These are phyloP conservation scores for Salminus brasiliensis DNA, from an alignment of 2,113 vertebrate genomes.

Conservation along the genomic window DNA sequence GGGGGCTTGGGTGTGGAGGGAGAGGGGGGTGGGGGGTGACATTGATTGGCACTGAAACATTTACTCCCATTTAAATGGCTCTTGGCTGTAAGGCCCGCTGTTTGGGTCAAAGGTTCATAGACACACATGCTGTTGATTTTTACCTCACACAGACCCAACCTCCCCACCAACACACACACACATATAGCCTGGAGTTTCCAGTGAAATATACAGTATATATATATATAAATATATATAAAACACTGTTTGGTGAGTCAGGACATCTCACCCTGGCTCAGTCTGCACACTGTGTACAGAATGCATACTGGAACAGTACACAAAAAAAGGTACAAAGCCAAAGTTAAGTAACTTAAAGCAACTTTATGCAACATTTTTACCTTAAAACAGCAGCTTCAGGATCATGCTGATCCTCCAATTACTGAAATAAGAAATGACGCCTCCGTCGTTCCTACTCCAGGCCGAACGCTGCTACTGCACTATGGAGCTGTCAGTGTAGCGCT, in stretches of 20 bases:
- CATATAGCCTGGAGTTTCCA: neutral
- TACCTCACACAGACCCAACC: neutral
- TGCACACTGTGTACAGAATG: neutral
- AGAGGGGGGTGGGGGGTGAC: neutral
- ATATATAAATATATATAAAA: neutral
- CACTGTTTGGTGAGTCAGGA: slow-evolving; percentile 19
- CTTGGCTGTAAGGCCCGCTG: slow-evolving; percentile 48
- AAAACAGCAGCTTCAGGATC: too few relatives aligned
- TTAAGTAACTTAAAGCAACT: too few relatives aligned
- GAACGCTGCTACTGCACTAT: too few relatives aligned
- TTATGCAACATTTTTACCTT: too few relatives aligned
- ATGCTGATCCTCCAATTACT: too few relatives aligned
- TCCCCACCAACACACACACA: neutral
- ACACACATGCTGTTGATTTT: slow-evolving; percentile 50
- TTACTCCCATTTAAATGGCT: slow-evolving; percentile 60
- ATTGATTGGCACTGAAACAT: slow-evolving; percentile 58
- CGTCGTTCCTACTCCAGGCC: too few relatives aligned
- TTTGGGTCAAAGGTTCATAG: slow-evolving; percentile 59
- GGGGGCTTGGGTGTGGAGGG: neutral
- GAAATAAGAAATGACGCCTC: too few relatives aligned
- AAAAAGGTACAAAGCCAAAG: too few relatives aligned
- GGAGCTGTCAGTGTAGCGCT: too few relatives aligned
- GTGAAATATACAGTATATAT: neutral
- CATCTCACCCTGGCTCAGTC: neutral
- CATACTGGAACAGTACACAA: neutral